Evolutionary conservation across 2,888 invertebrate species (phyloP).

Genomic region (Mesoligia furuncula): DNA sequence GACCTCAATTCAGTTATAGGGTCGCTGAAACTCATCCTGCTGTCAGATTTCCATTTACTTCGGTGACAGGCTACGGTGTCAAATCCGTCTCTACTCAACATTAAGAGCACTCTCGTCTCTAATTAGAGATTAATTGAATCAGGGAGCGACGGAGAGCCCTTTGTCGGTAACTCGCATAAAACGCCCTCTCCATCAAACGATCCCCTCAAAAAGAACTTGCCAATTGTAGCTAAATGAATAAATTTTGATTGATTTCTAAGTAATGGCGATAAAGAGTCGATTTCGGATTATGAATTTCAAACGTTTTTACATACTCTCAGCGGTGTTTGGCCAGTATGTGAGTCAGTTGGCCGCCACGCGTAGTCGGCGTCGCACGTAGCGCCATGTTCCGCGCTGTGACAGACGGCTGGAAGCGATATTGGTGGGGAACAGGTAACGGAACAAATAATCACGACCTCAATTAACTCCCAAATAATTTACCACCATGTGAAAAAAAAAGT

Average conservation of each 20-base stretch:
- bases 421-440: conserved; percentile 90
- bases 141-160: conserved; percentile 80
- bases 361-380: conserved; percentile 82
- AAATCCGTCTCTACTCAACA: conserved; percentile 85
- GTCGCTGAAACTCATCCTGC: conserved; percentile 76
- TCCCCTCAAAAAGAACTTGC: conserved; percentile 62
- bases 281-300: conserved; percentile 69
- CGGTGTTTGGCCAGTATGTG: conserved; percentile 62
- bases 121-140: conserved; percentile 90
- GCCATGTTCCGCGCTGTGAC: conserved; percentile 87
- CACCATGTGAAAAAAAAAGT: conserved; percentile 66
- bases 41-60: conserved; percentile 87
- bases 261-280: conserved; percentile 49
- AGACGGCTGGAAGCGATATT: conserved; percentile 88
- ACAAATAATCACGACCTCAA: conserved; percentile 82
- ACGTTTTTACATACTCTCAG: conserved; percentile 68
- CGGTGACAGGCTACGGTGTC: conserved; percentile 84
- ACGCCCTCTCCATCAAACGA: conserved; percentile 67
- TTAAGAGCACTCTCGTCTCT: conserved; percentile 88
- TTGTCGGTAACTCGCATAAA: conserved; percentile 75
- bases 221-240: conserved; percentile 47
- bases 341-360: conserved; percentile 84
- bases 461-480: conserved; percentile 75
- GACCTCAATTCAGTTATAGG: conserved; percentile 80
- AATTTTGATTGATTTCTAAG: conserved; percentile 46